Evolutionary conservation across 2,113 vertebrate genomes (phyloP), one percentile per base, ranked within the genome.

Genomic region (Ciconia stormi): DNA sequence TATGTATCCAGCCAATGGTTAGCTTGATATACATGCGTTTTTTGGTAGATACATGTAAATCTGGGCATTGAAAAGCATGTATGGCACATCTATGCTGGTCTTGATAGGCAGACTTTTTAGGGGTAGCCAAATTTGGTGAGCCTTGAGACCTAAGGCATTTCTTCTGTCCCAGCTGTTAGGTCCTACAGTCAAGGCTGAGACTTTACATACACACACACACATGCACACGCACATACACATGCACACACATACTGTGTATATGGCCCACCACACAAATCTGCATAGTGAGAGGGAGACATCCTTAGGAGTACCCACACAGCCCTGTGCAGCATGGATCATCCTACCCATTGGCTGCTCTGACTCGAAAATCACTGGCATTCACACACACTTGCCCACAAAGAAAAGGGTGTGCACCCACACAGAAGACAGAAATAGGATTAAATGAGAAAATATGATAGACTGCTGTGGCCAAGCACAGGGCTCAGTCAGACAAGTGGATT

Each of bases 301-400:
- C 46, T 59, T 53, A 59, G 23, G 29, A 73, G 25, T 13, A 62
- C 25, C 8, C 30, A 42, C 30, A 32, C 7, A 40, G 36, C 7
- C 32, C 13, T 4, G 9, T 3, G 6, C 20, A 66, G 27, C 0
- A 0, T 25, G 58, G 36, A 34, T 38, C 34, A 17, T 62, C 29
- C 7, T 27, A 22, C 13, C 23, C 23, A n/a, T 11, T 3, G 8
- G 13, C 17, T 67, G 25, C 47, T 67, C 62, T 80, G 62, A 34
- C 46, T 80, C 1, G 9, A 76, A 79, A 91, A 58, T 55, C 29
- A 4, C 58, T 55, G 73, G 25, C 29, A 50, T 71, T 92, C 25
- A 67, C 22, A 38, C 17, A 6, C 19, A 25, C 3, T 2, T 36
- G 25, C 16, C 69, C 16, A 34, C 13, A 15, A 67, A 89, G 10